phyloP scores from a whole-genome alignment of 2,113 vertebrate species.

The Chiloscyllium plagiosum region DNA sequence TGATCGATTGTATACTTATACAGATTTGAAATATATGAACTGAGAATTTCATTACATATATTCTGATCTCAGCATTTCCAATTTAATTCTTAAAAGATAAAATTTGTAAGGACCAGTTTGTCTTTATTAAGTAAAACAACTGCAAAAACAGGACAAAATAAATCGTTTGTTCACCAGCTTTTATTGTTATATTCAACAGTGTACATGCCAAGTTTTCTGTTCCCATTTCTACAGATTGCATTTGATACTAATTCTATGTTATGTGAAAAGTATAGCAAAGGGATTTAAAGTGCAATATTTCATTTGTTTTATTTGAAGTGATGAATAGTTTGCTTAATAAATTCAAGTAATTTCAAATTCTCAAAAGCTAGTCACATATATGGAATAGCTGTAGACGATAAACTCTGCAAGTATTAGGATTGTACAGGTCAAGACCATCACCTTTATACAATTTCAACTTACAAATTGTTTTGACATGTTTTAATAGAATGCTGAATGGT shows the following conservation, averaged over 20 bases:
- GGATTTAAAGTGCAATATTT: constrained; percentile 34
- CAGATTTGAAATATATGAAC: neutral
- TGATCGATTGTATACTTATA: neutral
- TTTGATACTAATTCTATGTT: neutral
- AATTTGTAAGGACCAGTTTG: neutral
- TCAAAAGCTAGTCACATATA: neutral
- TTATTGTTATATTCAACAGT: constrained; percentile 33
- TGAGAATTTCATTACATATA: neutral
- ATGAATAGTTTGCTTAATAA: neutral
- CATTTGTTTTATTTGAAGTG: neutral
- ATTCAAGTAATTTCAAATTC: neutral
- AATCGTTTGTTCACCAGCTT: constrained; percentile 2
- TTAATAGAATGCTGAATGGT: neutral
- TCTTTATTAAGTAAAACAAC: neutral
- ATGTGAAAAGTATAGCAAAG: constrained; percentile 14
- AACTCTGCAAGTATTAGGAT: neutral
- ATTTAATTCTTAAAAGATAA: neutral
- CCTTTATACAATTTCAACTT: neutral
- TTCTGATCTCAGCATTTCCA: neutral
- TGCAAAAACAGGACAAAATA: neutral
- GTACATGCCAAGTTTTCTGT: constrained; percentile 13
- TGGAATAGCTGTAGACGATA: neutral
- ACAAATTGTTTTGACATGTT: neutral
- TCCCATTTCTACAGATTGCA: constrained; percentile 25
- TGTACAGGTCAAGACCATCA: neutral